Evolutionary conservation across 2,113 vertebrate genomes (phyloP).

Genomic region (Vireo altiloquus): DNA sequence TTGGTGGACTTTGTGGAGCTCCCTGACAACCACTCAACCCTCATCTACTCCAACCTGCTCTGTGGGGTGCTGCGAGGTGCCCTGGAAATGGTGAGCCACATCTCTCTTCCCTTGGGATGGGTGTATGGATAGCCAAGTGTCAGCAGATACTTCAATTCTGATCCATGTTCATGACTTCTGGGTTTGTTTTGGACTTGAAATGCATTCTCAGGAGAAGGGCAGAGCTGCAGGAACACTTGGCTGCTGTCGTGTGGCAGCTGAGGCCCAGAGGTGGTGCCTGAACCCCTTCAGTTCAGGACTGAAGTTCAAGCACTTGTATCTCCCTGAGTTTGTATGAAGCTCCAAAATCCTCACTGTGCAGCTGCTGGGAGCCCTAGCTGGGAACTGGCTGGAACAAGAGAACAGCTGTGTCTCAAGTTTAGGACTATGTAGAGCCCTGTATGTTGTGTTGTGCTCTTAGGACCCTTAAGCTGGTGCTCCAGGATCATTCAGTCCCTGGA

Average conservation of each 20-base stretch:
- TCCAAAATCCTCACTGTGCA: not conserved
- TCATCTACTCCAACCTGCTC: constrained; percentile 94
- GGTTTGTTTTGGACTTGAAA: not conserved
- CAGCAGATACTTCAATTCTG: not conserved
- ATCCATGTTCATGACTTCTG: rapidly evolving
- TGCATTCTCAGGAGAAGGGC: not conserved
- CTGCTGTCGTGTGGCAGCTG: not conserved
- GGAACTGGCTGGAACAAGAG: not conserved
- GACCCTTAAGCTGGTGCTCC: not conserved
- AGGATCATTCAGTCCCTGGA: not conserved
- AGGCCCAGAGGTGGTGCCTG: not conserved
- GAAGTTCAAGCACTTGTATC: not conserved
- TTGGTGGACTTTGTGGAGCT: constrained; percentile 98
- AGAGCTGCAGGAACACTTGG: not conserved
- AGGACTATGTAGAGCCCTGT: not conserved
- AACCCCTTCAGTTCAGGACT: not conserved
- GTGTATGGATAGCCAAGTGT: not conserved
- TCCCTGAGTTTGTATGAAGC: not conserved
- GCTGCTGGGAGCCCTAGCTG: not conserved
- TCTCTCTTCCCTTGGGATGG: not conserved
- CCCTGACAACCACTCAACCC: constrained; percentile 92
- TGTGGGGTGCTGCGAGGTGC: constrained; percentile 94
- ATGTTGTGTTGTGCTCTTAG: rapidly evolving
- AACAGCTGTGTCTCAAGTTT: not conserved
- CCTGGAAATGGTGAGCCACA: constrained; percentile 90